Base-by-base conservation (phyloP, 2,113 vertebrate species). In the Bufo gargarizans region DNA sequence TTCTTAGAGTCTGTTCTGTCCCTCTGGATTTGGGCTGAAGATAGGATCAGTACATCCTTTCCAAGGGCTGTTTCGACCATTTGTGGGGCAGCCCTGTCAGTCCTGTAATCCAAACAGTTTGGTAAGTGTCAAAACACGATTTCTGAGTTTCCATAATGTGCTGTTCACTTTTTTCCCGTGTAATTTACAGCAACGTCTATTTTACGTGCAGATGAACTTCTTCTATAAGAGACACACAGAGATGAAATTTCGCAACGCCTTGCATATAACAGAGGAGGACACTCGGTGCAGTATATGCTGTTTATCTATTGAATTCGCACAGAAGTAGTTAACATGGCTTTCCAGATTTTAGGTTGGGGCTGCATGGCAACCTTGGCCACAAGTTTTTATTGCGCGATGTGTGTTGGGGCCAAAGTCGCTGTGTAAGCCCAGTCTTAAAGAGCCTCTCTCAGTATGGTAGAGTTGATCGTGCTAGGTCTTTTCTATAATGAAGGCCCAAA, bases 31-130 rank as follows among this genome's bases (percentile, higher is more conserved):
- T 4, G 86, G 87, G 12, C 85, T 89, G 81, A 91, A 91, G n/a
- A 85, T 94, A 91, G 93, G 95, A 3, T 9, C 90, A 1, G 79
- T 91, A 74, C 85, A 88, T 58, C 95, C 94, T 0, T 94, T 95
- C n/a, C 89, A 94, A 90, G 93, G 94, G 22, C 91, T 90, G 0
- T 91, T 63, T 43, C 93, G 92, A 0, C 94, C 94, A 0, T 87
- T 91, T 17, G 72, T 85, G 0, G 85, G 93, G 65, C 94, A 91
- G 3, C 95, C 94, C 88, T 96, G 95, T 88, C 95, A 95, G 83
- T 93, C 85, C 59, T 96, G 95, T 71, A 94, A 93, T 13, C 94
- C 95, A 0, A 90, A 90, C 74, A 96, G 95, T 90, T 95, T 95
- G 95, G 95, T 96, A 55, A 89, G 92, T 55, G 45, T 0, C 58